Conservation (phyloP, 2,113 vertebrate species). For the Hystrix brachyura region DNA sequence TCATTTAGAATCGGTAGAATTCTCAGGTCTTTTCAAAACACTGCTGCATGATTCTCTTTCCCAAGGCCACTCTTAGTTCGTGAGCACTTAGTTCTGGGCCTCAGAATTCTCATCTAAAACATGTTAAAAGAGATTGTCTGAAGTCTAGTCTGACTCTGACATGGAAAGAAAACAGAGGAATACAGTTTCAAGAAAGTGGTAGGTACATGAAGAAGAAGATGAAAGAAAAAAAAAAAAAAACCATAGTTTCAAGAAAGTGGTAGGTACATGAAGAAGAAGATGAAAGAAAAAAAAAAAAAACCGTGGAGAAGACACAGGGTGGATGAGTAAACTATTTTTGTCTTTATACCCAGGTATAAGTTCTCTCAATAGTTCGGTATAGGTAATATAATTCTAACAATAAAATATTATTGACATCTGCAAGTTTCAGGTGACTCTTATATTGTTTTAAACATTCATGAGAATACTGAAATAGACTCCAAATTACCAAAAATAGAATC, state of each 20-base stretch:
- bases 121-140: not conserved
- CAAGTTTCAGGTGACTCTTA: not conserved
- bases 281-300: too few species aligned
- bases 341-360: not conserved
- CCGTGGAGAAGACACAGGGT: not conserved
- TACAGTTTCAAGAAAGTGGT: not conserved
- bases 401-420: not conserved
- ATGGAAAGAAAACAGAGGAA: not conserved
- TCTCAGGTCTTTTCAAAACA: not conserved
- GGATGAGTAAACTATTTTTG: too few species aligned
- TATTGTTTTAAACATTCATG: not conserved
- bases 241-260: not conserved
- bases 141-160: not conserved
- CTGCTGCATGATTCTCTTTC: not conserved
- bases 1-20: not conserved
- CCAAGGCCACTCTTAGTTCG: not conserved
- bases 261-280: not conserved
- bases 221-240: not conserved
- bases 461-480: slow-evolving; percentile 20
- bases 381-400: not conserved
- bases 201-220: not conserved
- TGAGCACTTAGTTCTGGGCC: not conserved
- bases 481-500: slow-evolving; percentile 50
- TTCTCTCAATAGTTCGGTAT: not conserved
- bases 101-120: slow-evolving; percentile 13